These are phyloP conservation scores for Malurus splendens DNA, from an alignment of 2,797 vertebrate species.

Conservation along the genomic window DNA sequence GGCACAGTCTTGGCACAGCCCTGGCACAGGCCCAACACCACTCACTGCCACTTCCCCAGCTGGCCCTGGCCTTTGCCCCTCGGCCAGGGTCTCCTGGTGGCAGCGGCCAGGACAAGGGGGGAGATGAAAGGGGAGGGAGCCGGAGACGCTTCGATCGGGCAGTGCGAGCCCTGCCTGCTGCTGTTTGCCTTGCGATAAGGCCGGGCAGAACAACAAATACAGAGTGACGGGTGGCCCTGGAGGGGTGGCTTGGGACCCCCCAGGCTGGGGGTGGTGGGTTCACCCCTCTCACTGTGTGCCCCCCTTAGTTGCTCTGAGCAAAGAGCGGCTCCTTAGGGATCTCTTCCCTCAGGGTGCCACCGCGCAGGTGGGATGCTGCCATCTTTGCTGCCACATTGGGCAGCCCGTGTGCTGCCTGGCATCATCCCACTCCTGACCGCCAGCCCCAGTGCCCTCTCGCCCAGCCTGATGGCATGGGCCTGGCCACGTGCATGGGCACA, in stretches of 20 bases:
- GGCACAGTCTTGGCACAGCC: neutral
- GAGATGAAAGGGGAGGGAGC: conserved; percentile 4
- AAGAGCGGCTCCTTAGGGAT: neutral
- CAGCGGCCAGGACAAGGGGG: neutral
- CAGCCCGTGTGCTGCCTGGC: neutral
- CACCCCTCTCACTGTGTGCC: neutral
- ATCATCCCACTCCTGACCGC: neutral
- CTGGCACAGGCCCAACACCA: neutral
- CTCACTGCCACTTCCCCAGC: neutral
- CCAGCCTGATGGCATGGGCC: neutral
- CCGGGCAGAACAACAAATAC: conserved; percentile 50
- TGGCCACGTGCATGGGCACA: rapidly evolving
- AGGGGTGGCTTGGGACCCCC: neutral
- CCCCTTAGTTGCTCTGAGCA: rapidly evolving
- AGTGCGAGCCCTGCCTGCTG: neutral
- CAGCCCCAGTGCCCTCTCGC: rapidly evolving
- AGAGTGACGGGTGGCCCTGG: neutral
- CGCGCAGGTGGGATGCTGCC: rapidly evolving
- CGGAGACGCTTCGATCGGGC: conserved; percentile 5
- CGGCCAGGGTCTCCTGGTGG: neutral
- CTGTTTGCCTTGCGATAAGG: conserved; percentile 59
- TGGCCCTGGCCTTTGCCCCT: conserved; percentile 31
- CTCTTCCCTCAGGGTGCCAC: rapidly evolving
- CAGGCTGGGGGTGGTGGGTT: neutral
- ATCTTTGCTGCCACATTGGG: rapidly evolving